Percentiles rank a stretch among this genome's conserved stretches.
These are phyloP conservation scores for Parambassis ranga DNA, from an alignment of 2,797 vertebrate genomes.

Conservation along the genomic window DNA sequence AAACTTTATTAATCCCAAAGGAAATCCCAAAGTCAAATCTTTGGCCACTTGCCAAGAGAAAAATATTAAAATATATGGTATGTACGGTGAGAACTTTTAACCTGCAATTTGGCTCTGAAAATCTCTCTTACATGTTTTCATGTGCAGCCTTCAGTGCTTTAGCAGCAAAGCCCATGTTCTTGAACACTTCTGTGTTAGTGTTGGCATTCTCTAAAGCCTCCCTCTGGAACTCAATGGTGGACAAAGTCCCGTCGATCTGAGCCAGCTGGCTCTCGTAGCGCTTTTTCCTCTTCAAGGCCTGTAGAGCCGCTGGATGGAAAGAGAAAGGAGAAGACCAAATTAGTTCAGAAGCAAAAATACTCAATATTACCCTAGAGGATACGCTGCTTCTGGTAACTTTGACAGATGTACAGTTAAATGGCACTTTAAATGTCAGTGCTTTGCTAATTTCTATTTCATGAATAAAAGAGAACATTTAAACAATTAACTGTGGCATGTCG, in stretches of 20 bases:
- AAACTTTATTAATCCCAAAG: too few species aligned
- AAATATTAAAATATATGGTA: too few species aligned
- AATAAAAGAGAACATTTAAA: too few species aligned
- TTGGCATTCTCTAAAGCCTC: slow-evolving; percentile 97
- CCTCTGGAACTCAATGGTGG: slow-evolving; percentile 96
- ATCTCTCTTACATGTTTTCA: slow-evolving; percentile 87
- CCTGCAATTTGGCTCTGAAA: too few species aligned
- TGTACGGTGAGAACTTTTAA: too few species aligned
- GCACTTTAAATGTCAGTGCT: too few species aligned
- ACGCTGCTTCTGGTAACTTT: too few species aligned
- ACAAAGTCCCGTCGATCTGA: slow-evolving; percentile 95
- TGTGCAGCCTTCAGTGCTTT: slow-evolving; percentile 95
- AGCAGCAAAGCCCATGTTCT: slow-evolving; percentile 95
- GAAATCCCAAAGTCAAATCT: too few species aligned
- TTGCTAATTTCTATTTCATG: too few species aligned
- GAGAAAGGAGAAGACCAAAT: not conserved
- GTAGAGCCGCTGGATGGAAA: slow-evolving; percentile 84
- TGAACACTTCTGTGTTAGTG: slow-evolving; percentile 97
- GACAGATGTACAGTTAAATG: too few species aligned
- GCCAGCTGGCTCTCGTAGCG: slow-evolving; percentile 92
- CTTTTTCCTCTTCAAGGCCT: slow-evolving; percentile 97
- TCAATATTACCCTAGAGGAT: not conserved
- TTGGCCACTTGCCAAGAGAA: too few species aligned
- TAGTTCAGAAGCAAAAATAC: not conserved
- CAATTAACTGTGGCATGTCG: too few species aligned